Evolutionary conservation across 2,888 invertebrate species (phyloP), one percentile per base, ranked within the genome.

Genomic region (Sisyra nigra): DNA sequence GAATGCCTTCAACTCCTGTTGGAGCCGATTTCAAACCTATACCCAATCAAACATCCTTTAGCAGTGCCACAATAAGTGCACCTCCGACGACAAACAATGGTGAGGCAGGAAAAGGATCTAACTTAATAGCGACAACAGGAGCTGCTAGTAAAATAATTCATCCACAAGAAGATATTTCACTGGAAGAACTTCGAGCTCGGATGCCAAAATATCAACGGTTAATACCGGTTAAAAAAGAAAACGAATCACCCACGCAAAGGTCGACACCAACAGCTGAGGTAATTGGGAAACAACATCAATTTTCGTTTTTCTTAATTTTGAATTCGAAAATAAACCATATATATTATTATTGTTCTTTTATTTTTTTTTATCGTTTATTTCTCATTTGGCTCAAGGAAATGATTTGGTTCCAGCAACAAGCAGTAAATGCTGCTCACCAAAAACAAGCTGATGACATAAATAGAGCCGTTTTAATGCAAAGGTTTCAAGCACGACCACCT

Each of bases 91-190:
- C 62, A 32, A 62, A 60, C 45, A 57, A 57, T 6, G 48, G 51
- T 36, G 45, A 53, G 3, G 65, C 68, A 14, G 58, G 52, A 56
- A 42, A 63, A 57, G 50, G 54, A 57, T 31, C 52, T 13, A 59
- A 63, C 33, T 69, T 80, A 7, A 81, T 85, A 41, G 79, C 78
- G 10, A 75, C 82, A n/a, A 80, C 83, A 5, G 83, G 86, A 35
- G 81, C 87, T 5, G 80, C 85, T 32, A 85, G 87, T 55, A 83
- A 84, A 65, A 93, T 94, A 44, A 76, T 94, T 51, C 94, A 94
- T 63, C 94, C 94, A 0, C 80, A 87, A 1, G 93, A 94, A 60
- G 91, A 92, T 62, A 76, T 91, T 42, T 93, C 93, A 24, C 58
- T 89, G 59, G 89, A 89, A 60, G 88, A 91, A 64, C 74, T 85